phyloP scores from a whole-genome alignment of 2,797 vertebrate species.

The Rhynchonycteris naso region DNA sequence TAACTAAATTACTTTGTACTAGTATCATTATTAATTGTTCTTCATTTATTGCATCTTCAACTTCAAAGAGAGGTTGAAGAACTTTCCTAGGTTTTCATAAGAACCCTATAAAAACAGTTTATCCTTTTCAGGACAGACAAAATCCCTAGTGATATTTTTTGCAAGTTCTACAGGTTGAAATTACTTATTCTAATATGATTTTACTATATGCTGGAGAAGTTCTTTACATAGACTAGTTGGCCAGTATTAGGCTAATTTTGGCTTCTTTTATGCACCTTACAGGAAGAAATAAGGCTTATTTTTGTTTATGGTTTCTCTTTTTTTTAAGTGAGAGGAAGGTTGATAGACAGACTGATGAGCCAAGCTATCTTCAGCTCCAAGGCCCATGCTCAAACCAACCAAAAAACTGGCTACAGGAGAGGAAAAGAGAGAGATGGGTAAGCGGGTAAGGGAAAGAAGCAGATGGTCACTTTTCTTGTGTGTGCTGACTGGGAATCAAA shows the following conservation, averaged over 20 bases:
- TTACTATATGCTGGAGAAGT: not conserved
- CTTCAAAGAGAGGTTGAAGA: not conserved
- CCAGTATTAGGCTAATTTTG: not conserved
- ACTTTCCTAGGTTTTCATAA: not conserved
- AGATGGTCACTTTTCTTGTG: no score
- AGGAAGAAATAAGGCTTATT: not conserved
- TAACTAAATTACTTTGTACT: not conserved
- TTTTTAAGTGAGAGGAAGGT: no score
- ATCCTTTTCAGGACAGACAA: not conserved
- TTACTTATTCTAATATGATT: not conserved
- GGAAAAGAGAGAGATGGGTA: no score
- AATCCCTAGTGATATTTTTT: not conserved
- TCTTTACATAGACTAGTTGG: not conserved
- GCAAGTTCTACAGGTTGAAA: not conserved
- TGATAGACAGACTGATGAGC: no score
- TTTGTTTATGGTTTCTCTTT: not conserved
- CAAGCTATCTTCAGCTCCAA: no score
- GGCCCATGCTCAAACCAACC: no score
- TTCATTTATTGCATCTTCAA: not conserved
- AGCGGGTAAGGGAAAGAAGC: no score
- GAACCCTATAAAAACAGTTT: not conserved
- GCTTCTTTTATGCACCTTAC: not conserved
- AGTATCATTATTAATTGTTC: not conserved
- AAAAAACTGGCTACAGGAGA: no score
- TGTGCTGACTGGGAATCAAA: no score